Conservation (phyloP, 1,140 invertebrate species). For the Tetramorium parvispinum region DNA sequence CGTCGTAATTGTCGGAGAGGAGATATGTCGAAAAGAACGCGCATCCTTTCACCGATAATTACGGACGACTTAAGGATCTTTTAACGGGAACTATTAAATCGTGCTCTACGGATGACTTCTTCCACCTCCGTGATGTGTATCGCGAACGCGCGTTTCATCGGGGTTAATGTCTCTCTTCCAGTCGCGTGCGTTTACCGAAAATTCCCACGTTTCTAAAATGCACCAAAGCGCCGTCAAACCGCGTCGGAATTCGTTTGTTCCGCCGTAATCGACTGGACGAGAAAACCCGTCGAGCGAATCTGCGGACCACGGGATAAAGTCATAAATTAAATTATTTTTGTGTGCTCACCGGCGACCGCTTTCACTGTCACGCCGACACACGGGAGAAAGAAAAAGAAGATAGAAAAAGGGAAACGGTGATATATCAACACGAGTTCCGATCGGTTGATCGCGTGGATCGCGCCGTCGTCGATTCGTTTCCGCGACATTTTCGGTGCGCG, state of each 20-base stretch:
- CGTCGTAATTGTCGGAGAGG: background rate
- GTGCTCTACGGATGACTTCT: background rate
- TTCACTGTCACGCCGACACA: constrained; percentile 62
- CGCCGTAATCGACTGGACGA: background rate
- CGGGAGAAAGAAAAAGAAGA: background rate
- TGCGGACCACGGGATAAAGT: constrained; percentile 52
- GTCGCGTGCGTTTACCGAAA: background rate
- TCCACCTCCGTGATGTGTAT: background rate
- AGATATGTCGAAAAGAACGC: background rate
- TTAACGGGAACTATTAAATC: background rate
- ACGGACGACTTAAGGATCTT: background rate
- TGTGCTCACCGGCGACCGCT: constrained; percentile 51
- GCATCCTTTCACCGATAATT: background rate
- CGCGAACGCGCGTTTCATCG: constrained; percentile 21
- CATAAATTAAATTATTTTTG: constrained; percentile 69
- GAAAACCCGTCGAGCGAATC: background rate
- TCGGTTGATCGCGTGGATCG: background rate
- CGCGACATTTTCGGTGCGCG: constrained; percentile 64
- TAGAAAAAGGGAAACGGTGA: background rate
- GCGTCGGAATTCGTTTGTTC: constrained; percentile 12
- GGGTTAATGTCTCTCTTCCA: constrained; percentile 4
- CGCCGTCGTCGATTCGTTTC: constrained; percentile 47
- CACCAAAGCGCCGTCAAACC: background rate
- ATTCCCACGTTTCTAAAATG: constrained; percentile 45
- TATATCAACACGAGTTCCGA: background rate